Evolutionary conservation across 2,888 invertebrate species (phyloP), one percentile per base, ranked within the genome.

Genomic region (Syrphus vitripennis): DNA sequence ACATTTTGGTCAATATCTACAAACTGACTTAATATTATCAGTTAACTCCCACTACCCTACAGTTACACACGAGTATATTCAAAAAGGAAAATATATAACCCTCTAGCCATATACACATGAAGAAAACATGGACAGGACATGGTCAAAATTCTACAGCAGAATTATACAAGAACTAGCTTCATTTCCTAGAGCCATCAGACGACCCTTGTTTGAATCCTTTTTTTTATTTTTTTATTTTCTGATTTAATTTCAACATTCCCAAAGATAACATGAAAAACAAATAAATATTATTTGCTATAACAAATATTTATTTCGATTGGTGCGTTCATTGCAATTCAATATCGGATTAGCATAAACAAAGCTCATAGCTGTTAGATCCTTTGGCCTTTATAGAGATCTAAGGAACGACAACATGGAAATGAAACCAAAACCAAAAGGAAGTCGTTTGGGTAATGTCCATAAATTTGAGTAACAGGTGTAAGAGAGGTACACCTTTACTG

Each of bases 401-500:
- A 69, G 55, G 79, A 61, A 50, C 48, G 26, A 31, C 71, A 81
- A 71, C 40, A 76, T 71, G 70, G 19, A 24, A n/a, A n/a, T n/a
- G n/a, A n/a, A n/a, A n/a, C n/a, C n/a, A n/a, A n/a, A 31, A 81
- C 57, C 65, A n/a, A 42, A 40, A 29, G 67, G 70, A 83, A 77
- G 40, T 65, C 48, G 50, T 71, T 65, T 21, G 50, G 26, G 31
- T 45, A 71, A 50, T 42, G 19, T 37, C 57, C 75, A 84, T 84
- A 76, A 76, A 81, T 81, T 81, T 57, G 63, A 59, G 81, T 84
- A 84, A 84, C 84, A 84, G 84, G 84, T 84, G 84, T 76, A 59
- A 34, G n/a, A 48, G 69, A 26, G 50, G 50, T 50, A 50, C n/a
- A 26, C 24, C 14, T 34, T 10, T 29, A 5, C 34, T 45, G 14